Conservation (phyloP, 2,888 invertebrate species). For the Choreutis nemorana region DNA sequence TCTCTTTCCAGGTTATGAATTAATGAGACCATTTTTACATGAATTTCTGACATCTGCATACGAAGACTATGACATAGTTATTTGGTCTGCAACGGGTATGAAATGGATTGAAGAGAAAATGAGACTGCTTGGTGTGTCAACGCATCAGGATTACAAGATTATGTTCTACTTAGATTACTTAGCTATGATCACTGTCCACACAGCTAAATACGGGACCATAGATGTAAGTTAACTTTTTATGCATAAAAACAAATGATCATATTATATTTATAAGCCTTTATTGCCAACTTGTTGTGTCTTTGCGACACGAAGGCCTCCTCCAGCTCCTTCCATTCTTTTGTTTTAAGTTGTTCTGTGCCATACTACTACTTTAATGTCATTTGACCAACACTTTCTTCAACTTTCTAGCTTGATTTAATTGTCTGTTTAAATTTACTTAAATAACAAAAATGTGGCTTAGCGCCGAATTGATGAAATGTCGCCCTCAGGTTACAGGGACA, state of each 20-base stretch:
- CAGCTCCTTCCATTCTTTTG: too few relatives aligned
- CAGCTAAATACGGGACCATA: conserved; percentile 88
- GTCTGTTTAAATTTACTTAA: too few relatives aligned
- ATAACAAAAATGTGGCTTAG: too few relatives aligned
- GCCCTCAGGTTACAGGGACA: too few relatives aligned
- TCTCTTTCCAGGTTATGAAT: conserved; percentile 73
- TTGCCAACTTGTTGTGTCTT: background rate
- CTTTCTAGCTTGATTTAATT: background rate
- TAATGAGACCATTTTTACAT: conserved; percentile 95
- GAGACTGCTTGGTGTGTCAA: conserved; percentile 87
- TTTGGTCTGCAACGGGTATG: conserved; percentile 99
- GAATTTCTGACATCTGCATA: conserved; percentile 91
- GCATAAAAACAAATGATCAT: too few relatives aligned
- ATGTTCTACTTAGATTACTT: conserved; percentile 89
- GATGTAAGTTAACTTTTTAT: conserved; percentile 69
- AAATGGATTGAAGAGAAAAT: conserved; percentile 99
- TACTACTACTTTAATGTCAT: too few relatives aligned
- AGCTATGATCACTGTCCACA: conserved; percentile 95
- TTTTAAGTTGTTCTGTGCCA: too few relatives aligned
- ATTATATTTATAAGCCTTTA: background rate
- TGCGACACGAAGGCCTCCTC: too few relatives aligned
- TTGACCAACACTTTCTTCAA: background rate
- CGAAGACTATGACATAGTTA: conserved; percentile 92
- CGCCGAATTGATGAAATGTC: too few relatives aligned
- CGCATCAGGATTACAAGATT: conserved; percentile 87